Conservation (phyloP, 1,140 invertebrate genomes). For the Drosophila subobscura region DNA sequence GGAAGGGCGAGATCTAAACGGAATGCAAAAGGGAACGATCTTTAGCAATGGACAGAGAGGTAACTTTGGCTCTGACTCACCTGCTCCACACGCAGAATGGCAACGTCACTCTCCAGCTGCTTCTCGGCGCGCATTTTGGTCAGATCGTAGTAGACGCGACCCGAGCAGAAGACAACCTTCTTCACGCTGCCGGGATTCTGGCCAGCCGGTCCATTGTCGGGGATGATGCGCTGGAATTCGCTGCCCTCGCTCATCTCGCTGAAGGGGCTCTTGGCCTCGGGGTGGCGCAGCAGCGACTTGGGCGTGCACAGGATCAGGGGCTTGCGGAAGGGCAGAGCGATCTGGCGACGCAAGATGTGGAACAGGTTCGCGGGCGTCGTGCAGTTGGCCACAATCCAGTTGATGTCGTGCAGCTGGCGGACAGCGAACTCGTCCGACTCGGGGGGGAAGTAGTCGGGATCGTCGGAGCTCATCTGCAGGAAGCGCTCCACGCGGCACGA, state of each 20-base stretch:
- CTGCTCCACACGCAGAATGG: conserved; percentile 95
- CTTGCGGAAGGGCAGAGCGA: conserved; percentile 97
- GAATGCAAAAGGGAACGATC: too few species aligned
- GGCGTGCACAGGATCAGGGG: conserved; percentile 98
- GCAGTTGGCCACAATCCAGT: conserved; percentile 98
- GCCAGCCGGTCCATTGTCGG: conserved; percentile 89
- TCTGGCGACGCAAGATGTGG: conserved; percentile 97
- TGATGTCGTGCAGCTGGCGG: conserved; percentile 97
- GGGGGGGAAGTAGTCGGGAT: conserved; percentile 97
- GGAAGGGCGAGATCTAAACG: conserved; percentile 96
- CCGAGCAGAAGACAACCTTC: conserved; percentile 95
- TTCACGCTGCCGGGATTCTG: conserved; percentile 90
- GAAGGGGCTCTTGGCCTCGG: conserved; percentile 96
- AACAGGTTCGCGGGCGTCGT: conserved; percentile 98
- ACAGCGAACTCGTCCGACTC: conserved; percentile 93
- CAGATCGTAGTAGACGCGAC: conserved; percentile 98
- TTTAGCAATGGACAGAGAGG: neutral
- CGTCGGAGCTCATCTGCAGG: conserved; percentile 98
- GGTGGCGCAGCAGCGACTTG: conserved; percentile 97
- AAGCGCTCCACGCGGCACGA: conserved; percentile 97
- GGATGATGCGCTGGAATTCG: conserved; percentile 90
- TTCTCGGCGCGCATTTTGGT: conserved; percentile 92
- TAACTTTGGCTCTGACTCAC: conserved; percentile 82
- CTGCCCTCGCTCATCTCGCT: conserved; percentile 95
- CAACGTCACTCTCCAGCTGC: conserved; percentile 91